Conservation (phyloP, 64 coral and sea anemone species). For the Dendrophyllia cribrosa region DNA sequence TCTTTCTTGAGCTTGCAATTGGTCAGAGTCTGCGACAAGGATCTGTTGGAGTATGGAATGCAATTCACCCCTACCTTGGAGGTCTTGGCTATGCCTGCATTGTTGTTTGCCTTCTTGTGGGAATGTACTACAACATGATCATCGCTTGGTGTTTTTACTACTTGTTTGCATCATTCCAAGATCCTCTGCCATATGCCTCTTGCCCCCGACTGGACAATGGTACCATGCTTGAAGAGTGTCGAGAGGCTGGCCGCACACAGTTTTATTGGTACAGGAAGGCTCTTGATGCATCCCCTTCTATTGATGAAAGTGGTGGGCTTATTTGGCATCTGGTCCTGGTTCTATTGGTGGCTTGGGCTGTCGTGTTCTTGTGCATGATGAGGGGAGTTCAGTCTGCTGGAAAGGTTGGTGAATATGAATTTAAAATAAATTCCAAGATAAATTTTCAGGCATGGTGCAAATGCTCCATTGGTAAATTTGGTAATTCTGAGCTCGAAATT, state of each 20-base stretch:
- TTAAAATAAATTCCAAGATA: too few species aligned
- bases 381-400: constrained; percentile 93
- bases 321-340: constrained; percentile 85
- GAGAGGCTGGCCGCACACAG: constrained; percentile 70
- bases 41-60: constrained; percentile 96
- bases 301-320: constrained; percentile 83
- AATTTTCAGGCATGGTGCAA: too few species aligned
- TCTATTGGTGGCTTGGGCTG: constrained; percentile 84
- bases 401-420: constrained; percentile 65
- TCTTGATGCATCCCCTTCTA: constrained; percentile 36
- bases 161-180: constrained; percentile 91
- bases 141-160: constrained; percentile 99
- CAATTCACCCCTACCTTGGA: constrained; percentile 94
- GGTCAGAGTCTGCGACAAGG: constrained; percentile 96
- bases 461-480: too few species aligned
- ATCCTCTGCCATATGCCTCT: constrained; percentile 56
- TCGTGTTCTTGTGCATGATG: constrained; percentile 96
- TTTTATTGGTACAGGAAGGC: constrained; percentile 94
- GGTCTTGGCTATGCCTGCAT: constrained; percentile 89
- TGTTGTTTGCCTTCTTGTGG: constrained; percentile 87
- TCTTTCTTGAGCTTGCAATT: constrained; percentile 94
- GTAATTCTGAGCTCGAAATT: too few species aligned
- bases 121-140: constrained; percentile 99
- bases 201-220: constrained; percentile 67
- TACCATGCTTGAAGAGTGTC: constrained; percentile 50